Evolutionary conservation across 2,797 vertebrate species (phyloP), one percentile per base, ranked within the genome.

Genomic region (Antennarius maculatus): DNA sequence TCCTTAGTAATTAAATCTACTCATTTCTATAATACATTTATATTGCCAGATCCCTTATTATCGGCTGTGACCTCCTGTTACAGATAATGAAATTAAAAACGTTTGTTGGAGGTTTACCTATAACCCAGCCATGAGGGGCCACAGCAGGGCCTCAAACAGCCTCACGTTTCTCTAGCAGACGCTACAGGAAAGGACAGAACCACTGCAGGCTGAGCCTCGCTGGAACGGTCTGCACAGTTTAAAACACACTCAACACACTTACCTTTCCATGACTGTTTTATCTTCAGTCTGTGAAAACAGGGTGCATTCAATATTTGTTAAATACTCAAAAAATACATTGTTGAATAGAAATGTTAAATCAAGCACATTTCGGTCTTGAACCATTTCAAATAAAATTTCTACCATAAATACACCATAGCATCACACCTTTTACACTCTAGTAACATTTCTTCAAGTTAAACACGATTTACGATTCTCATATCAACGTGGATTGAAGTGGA

Each of bases 131-230:
- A 55, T 9, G 84, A 27, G 4, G 18, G 4, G 11, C 27, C 89
- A 82, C 80, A 75, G 86, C 75, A 76, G 86, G 92, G 94, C 94
- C 95, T 96, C 95, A 95, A 96, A 96, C 95, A 37, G 6, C 90
- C 93, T 75, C 95, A 57, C 8, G 0, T 77, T 8, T 90, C 75
- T 96, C 84, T 95, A 51, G 94, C 95, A 95, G 94, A 92, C 89
- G 42, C 82, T 69, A 48, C 28, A 95, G 94, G 93, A 94, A 93
- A 92, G 94, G 77, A 27, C 72, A 66, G 69, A 86, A 86, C 89
- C 94, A 96, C 90, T 0, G 8, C 58, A 76, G 47, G 81, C 84
- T 68, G 9, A 18, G 83, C 76, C 92, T 93, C 69, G 86, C 88
- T 91, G 89, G 81, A 84, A 60, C 60, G 57, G 86, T 50, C 86